These are phyloP conservation scores for Rhopalosiphum padi DNA, from an alignment of 1,140 invertebrate genomes.

Conservation along the genomic window DNA sequence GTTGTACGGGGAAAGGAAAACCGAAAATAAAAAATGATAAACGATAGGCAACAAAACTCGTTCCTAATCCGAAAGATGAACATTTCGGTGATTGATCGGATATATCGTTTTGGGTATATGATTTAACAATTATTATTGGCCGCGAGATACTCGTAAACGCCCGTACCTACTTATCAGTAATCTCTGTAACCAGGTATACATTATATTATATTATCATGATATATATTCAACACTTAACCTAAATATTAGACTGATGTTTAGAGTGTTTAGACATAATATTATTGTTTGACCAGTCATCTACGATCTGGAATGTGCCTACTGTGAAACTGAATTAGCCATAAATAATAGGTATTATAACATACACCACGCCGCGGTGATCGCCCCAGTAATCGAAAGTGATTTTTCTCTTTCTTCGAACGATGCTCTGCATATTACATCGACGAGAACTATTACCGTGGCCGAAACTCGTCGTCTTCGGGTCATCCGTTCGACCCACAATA, in stretches of 20 bases:
- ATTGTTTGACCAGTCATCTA: background rate
- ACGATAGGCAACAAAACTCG: background rate
- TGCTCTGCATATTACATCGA: background rate
- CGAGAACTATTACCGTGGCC: too few relatives aligned
- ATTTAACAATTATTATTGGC: background rate
- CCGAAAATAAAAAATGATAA: background rate
- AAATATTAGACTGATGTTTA: background rate
- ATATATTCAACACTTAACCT: background rate
- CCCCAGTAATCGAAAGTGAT: background rate
- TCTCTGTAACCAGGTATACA: background rate
- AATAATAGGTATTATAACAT: background rate
- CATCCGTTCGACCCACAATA: background rate
- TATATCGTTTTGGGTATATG: background rate
- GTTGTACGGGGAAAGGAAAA: background rate
- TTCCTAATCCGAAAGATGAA: background rate
- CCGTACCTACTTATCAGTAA: background rate
- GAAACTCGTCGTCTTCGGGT: background rate
- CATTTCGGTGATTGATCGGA: background rate
- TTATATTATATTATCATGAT: background rate
- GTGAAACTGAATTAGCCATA: background rate
- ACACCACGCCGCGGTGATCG: background rate
- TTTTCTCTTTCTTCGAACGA: background rate
- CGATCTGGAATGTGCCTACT: background rate
- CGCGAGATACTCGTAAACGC: background rate
- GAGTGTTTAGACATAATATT: background rate